A percentile compares a stretch with the other conserved stretches of the same genome.
phyloP scores from a whole-genome alignment of 2,797 vertebrate species.

The Cephalopachus bancanus region DNA sequence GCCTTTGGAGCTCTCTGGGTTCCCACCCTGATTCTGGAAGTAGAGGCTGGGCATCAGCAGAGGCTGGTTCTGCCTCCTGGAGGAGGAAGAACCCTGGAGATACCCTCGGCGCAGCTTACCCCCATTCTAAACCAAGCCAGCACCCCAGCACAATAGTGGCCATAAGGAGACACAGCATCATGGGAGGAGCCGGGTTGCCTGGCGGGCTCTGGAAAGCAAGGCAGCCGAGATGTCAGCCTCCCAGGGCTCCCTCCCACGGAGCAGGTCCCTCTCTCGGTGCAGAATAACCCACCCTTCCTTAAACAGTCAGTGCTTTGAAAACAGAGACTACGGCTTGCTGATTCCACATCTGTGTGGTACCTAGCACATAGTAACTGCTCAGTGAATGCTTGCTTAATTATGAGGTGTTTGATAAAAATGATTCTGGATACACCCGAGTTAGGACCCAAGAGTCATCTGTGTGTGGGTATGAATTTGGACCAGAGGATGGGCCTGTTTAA shows the following conservation, averaged over 20 bases:
- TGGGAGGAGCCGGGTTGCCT: not conserved
- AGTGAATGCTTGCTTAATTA: not conserved
- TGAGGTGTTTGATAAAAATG: not conserved
- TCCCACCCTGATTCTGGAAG: not conserved
- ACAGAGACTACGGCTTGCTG: not conserved
- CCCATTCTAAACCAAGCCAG: not conserved
- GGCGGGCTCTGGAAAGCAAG: not conserved
- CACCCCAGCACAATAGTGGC: rapidly evolving
- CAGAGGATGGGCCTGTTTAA: not conserved
- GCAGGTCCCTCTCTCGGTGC: not conserved
- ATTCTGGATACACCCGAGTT: not conserved
- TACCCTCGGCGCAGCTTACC: not conserved
- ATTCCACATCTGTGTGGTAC: rapidly evolving
- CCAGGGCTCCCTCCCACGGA: not conserved
- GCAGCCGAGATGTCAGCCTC: not conserved
- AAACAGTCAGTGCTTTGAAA: not conserved
- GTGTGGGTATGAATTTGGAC: not conserved
- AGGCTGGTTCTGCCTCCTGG: not conserved
- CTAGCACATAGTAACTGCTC: not conserved
- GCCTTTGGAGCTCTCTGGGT: rapidly evolving
- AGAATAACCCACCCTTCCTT: not conserved
- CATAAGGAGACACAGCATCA: not conserved
- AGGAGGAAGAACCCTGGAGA: not conserved
- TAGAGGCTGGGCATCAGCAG: not conserved
- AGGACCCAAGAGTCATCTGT: not conserved